Evolutionary conservation across 2,888 invertebrate species (phyloP), one percentile per base, ranked within the genome.

Genomic region (Trimorus sp.): DNA sequence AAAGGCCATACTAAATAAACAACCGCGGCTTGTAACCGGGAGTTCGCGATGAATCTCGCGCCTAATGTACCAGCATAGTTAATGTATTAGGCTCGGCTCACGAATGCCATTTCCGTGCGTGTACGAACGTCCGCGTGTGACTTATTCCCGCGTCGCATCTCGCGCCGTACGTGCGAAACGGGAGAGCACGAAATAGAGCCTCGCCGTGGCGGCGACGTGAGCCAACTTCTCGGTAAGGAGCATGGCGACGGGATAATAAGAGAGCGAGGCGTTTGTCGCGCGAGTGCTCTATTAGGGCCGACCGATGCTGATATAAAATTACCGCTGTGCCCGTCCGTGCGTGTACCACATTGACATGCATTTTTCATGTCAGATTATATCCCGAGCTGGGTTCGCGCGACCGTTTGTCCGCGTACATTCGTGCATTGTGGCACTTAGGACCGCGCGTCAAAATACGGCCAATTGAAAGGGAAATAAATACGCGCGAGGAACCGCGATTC

Each of bases 211-310:
- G 26, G 56, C 5, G 56, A 9, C 7, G n/a, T 26, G 26, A 26
- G 26, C 26, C 26, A 26, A 26, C 26, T 53, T 54, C 62, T 15
- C 58, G 40, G 40, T 56, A 63, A 76, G 70, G 49, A 68, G 70
- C 63, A 49, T 63, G 82, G 56, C 82, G 85, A 84, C 80, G 79
- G 82, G 84, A 84, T 85, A 84, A 85, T 85, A 85, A 85, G 84
- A 84, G 85, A 83, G 85, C 84, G 79, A 78, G 83, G 83, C 85
- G 86, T 88, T 89, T 89, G 88, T 86, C 86, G 88, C 87, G 86
- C 85, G 87, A 85, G 85, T 85, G 85, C 87, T 87, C 88, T 87
- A 87, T 87, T 88, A 88, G 87, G 86, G 11, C 82, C 82, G 83
- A 85, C 81, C 83, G 82, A 85, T 81, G 84, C 83, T 84, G 85